phyloP scores from a whole-genome alignment of 2,113 vertebrate species.

The Aplodontia rufa region DNA sequence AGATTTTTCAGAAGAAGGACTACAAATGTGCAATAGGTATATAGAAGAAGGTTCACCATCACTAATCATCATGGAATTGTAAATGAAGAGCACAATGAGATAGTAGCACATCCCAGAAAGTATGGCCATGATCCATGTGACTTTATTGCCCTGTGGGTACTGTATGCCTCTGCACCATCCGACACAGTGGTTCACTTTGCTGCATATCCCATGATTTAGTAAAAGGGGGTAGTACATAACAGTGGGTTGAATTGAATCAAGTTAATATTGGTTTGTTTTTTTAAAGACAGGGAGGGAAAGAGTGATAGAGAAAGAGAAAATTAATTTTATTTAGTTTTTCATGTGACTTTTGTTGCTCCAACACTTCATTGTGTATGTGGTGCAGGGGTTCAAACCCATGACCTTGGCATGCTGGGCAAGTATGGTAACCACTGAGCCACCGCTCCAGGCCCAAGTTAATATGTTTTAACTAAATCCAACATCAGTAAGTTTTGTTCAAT shows the following conservation, averaged over 20 bases:
- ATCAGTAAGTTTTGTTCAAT: slow-evolving; percentile 43
- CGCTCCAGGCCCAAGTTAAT: too few relatives aligned
- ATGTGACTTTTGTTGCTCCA: too few relatives aligned
- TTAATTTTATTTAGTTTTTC: too few relatives aligned
- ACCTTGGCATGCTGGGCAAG: too few relatives aligned
- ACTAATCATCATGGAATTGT: not conserved
- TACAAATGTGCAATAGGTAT: not conserved
- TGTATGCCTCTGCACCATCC: not conserved
- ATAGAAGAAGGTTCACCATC: not conserved
- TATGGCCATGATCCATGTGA: not conserved
- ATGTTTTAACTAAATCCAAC: not conserved
- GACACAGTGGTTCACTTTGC: fast-evolving
- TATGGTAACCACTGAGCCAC: too few relatives aligned
- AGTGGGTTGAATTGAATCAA: not conserved
- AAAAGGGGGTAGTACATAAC: not conserved
- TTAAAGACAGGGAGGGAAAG: too few relatives aligned
- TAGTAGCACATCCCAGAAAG: not conserved
- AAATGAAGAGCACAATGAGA: not conserved
- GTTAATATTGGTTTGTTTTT: too few relatives aligned
- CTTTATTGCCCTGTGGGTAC: not conserved
- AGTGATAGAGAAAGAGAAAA: too few relatives aligned
- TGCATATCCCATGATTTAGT: not conserved
- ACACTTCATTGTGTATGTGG: too few relatives aligned
- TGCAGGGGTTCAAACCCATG: too few relatives aligned
- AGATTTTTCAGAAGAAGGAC: not conserved